Percentiles rank a stretch among this genome's conserved stretches.
Evolutionary conservation across 2,888 invertebrate species (phyloP).

Genomic region (Chrysolina haemoptera): DNA sequence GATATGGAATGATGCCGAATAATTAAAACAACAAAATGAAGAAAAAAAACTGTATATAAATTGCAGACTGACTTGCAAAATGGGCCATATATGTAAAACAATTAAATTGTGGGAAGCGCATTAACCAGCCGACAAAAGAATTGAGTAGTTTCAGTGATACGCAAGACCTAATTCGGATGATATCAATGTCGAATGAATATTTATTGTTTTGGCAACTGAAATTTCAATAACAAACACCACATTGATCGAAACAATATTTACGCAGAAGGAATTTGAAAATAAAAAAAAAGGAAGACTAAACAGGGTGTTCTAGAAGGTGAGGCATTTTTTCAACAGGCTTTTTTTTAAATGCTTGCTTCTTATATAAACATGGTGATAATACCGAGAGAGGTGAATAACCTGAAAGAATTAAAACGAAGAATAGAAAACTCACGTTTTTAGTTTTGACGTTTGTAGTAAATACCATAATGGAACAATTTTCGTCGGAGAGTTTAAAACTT

Average conservation of each 20-base stretch:
- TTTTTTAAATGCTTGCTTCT: too few species aligned
- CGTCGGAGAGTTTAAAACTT: too few species aligned
- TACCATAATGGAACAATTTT: too few species aligned
- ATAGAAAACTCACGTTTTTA: too few species aligned
- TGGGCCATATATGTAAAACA: constrained; percentile 30
- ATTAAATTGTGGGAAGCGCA: constrained; percentile 37
- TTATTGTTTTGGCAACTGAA: constrained; percentile 4
- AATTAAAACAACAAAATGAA: background rate
- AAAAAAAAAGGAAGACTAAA: background rate
- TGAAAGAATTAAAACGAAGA: too few species aligned
- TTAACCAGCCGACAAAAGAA: constrained; percentile 32
- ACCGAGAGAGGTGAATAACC: too few species aligned
- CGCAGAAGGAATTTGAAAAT: background rate
- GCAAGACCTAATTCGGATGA: constrained; percentile 24
- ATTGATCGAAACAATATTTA: background rate
- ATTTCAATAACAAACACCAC: constrained; percentile 14
- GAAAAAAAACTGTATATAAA: background rate
- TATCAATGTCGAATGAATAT: constrained; percentile 31
- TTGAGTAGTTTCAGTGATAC: constrained; percentile 10
- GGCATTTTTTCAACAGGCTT: too few species aligned
- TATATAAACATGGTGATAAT: too few species aligned
- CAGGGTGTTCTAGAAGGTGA: too few species aligned
- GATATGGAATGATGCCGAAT: constrained; percentile 9
- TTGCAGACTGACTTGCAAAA: constrained; percentile 20
- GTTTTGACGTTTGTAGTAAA: too few species aligned